Evolutionary conservation across 2,888 invertebrate genomes (phyloP).

Genomic region (Macrosoma leucophasiata): DNA sequence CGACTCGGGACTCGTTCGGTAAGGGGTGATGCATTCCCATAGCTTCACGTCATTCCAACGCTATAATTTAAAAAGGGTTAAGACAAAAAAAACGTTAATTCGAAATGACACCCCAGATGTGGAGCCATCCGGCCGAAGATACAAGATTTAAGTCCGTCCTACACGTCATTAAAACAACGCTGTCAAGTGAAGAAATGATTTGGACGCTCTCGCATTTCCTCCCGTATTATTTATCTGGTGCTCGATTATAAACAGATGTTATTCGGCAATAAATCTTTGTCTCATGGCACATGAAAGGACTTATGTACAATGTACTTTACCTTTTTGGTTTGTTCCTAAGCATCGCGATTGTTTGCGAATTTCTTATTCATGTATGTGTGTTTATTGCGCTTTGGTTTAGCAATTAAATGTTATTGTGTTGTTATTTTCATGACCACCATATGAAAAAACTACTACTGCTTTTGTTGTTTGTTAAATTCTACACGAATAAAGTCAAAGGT

Average conservation of each 20-base stretch:
- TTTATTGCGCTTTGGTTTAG: no score
- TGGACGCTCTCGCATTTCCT: constrained; percentile 46
- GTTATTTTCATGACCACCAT: no score
- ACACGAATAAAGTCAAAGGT: no score
- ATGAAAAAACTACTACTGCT: no score
- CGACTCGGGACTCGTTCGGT: constrained; percentile 9
- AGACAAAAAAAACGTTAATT: constrained; percentile 57
- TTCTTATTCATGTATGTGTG: no score
- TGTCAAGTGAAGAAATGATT: constrained; percentile 56
- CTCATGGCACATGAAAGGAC: constrained; percentile 28
- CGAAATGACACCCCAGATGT: constrained; percentile 51
- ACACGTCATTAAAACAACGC: constrained; percentile 50
- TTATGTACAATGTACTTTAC: constrained; percentile 17
- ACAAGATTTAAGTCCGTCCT: constrained; percentile 36
- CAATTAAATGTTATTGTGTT: no score
- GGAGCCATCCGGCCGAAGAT: constrained; percentile 38
- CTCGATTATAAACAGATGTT: constrained; percentile 68
- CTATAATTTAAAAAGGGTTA: constrained; percentile 68
- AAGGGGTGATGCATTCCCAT: constrained; percentile 53
- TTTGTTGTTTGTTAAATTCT: no score
- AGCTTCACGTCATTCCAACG: constrained; percentile 51
- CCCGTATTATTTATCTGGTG: constrained; percentile 48
- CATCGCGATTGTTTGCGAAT: constrained; percentile 14
- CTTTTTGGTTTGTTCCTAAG: no score
- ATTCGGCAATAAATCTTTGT: constrained; percentile 58